Conservation (phyloP, 2,113 vertebrate genomes). For the Pteropus alecto region DNA sequence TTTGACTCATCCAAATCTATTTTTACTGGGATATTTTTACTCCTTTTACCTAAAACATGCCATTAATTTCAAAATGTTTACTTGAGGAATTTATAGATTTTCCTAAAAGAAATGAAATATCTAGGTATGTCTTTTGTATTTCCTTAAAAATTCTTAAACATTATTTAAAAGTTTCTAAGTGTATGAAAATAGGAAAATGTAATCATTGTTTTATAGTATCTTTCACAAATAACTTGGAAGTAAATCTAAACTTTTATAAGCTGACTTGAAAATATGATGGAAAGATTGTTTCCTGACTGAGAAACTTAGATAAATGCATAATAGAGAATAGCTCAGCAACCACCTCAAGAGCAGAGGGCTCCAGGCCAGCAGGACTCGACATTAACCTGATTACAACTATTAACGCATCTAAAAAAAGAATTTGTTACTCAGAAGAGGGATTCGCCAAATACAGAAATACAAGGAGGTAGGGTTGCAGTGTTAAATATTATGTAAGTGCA, state of each 20-base stretch:
- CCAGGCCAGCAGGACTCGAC: neutral
- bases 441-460: neutral
- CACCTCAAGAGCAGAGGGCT: neutral
- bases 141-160: neutral
- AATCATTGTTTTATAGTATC: neutral
- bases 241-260: neutral
- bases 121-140: neutral
- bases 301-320: neutral
- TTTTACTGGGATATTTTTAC: neutral
- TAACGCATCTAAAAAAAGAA: slow-evolving; percentile 28
- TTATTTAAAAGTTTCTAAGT: neutral
- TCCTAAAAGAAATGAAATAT: neutral
- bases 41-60: neutral
- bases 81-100: neutral
- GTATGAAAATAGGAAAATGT: neutral
- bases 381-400: slow-evolving; percentile 40
- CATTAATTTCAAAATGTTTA: neutral
- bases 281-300: neutral
- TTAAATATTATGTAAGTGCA: neutral
- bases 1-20: neutral
- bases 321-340: neutral
- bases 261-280: neutral
- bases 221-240: neutral
- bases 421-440: neutral
- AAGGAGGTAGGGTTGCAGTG: neutral